Base-by-base conservation (phyloP, 2,113 vertebrate genomes). In the Lagopus leucura region DNA sequence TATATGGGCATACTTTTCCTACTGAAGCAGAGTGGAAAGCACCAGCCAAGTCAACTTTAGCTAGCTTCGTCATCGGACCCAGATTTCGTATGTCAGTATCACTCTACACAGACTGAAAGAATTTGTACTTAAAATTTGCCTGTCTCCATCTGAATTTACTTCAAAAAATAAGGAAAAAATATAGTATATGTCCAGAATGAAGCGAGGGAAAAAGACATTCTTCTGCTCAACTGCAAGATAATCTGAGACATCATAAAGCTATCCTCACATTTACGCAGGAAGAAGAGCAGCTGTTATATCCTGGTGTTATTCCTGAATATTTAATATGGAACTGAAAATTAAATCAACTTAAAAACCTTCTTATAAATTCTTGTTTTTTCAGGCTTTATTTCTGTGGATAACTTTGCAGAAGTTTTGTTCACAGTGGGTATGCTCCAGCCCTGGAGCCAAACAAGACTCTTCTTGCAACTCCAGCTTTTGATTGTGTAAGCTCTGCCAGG, bases 371-470 rank as follows among this genome's bases (percentile, higher is more conserved):
- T 0, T 0, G 3, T 40, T 91, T 87, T 85, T 66, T 94, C 43
- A 61, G 48, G 19, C 81, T 86, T 86, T 5, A 40, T 87, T 81
- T 91, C 36, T 71, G 50, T n/a, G 48, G 54, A 14, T 63, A 77
- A 80, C 50, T 83, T 80, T 30, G 45, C 16, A 66, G 38, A n/a
- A 75, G 82, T 89, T 94, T 71, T 86, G 63, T 71, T 89, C 13
- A 2, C 82, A 58, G 45, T 42, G 42, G 43, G 64, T 70, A 88
- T 42, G 55, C 80, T 80, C 45, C 76, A 95, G 64, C 79, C 92
- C 88, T 70, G 64, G 20, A 95, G 92, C 64, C 60, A 87, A 86
- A 77, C 55, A 86, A 76, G 79, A 58, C 5, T 92, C 87, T 58
- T 47, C 47, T 32, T 88, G 58, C 48, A 50, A 52, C 45, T 42